phyloP scores from a whole-genome alignment of 2,888 invertebrate genomes.

The Nephrotoma guestfalica region DNA sequence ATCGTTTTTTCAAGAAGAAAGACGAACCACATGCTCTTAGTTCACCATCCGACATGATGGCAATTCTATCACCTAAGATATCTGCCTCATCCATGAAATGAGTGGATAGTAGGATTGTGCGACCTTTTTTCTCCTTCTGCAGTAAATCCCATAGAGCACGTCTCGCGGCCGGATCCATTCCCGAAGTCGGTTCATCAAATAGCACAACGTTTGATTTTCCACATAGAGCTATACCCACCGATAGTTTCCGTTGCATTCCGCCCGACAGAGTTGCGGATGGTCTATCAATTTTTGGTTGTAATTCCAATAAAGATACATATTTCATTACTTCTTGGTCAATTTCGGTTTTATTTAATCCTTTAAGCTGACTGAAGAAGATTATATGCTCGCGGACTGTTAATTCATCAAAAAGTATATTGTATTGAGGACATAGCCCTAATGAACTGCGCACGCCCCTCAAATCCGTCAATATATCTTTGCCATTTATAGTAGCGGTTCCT shows the following conservation, averaged over 20 bases:
- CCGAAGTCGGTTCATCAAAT: conserved; percentile 66
- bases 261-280: conserved; percentile 50
- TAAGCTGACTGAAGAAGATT: conserved; percentile 63
- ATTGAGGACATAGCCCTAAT: conserved; percentile 72
- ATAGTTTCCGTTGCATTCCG: conserved; percentile 64
- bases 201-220: conserved; percentile 59
- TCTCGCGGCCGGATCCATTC: conserved; percentile 77
- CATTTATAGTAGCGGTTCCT: conserved; percentile 57
- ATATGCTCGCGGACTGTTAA: conserved; percentile 73
- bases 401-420: conserved; percentile 70
- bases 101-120: conserved; percentile 68
- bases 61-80: conserved; percentile 71
- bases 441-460: conserved; percentile 48
- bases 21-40: conserved; percentile 70
- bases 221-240: conserved; percentile 60
- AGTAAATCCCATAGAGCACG: conserved; percentile 75
- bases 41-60: conserved; percentile 71
- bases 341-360: conserved; percentile 40
- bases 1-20: conserved; percentile 67
- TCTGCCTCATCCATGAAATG: conserved; percentile 91
- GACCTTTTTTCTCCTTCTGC: conserved; percentile 51
- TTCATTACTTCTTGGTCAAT: conserved; percentile 44
- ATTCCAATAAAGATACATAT: conserved; percentile 47
- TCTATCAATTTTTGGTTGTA: conserved; percentile 34
- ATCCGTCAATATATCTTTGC: conserved; percentile 50